Conservation (phyloP, 2,113 vertebrate species). For the Meleagris gallopavo region DNA sequence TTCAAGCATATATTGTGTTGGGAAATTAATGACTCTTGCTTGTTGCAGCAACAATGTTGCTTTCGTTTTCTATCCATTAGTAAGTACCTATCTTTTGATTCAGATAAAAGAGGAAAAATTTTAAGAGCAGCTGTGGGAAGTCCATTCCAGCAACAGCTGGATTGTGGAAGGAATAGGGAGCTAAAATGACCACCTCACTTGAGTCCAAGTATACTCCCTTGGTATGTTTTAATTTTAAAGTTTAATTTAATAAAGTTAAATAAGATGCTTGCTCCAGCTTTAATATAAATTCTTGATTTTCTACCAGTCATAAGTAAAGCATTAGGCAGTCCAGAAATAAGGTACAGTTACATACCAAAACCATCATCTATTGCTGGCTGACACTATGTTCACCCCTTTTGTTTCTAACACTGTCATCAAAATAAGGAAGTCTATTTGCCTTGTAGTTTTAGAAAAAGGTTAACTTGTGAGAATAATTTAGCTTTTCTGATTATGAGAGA, state of each 20-base stretch:
- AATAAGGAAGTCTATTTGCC: background rate
- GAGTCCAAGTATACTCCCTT: background rate
- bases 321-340: background rate
- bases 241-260: background rate
- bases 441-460: background rate
- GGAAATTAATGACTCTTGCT: background rate
- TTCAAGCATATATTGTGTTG: background rate
- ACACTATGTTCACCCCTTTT: background rate
- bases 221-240: background rate
- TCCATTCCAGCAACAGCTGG: background rate
- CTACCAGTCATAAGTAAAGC: background rate
- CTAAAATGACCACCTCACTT: background rate
- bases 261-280: background rate
- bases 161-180: background rate
- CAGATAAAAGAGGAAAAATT: background rate
- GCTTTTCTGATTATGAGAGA: background rate
- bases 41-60: background rate
- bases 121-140: conserved; percentile 12
- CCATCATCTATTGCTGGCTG: background rate
- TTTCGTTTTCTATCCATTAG: background rate
- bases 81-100: background rate
- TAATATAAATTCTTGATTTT: background rate
- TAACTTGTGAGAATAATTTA: background rate
- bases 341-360: background rate
- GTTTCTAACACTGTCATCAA: background rate